These are phyloP conservation scores for Actinia tenebrosa DNA, from an alignment of 64 coral and sea anemone species.

Conservation along the genomic window DNA sequence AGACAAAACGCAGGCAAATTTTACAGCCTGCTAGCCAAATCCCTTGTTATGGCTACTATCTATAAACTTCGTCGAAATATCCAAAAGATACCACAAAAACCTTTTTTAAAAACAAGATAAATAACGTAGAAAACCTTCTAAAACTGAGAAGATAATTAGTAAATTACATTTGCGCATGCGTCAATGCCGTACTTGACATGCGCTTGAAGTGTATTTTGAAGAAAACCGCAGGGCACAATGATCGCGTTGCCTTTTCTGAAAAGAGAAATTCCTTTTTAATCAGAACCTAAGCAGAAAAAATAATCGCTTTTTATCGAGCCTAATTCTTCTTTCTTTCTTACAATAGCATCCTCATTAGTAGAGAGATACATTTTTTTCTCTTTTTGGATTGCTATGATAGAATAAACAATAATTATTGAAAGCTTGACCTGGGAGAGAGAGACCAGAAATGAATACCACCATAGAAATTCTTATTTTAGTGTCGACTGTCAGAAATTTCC, in stretches of 20 bases:
- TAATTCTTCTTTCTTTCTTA: background rate
- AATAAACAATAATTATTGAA: background rate
- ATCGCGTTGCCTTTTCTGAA: background rate
- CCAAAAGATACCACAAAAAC: slow-evolving; percentile 10
- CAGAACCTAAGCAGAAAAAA: background rate
- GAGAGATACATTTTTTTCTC: background rate
- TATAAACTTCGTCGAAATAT: background rate
- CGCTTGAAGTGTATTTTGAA: background rate
- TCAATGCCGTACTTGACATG: slow-evolving; percentile 17
- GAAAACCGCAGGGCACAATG: slow-evolving; percentile 16
- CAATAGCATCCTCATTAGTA: background rate
- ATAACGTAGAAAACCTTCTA: slow-evolving; percentile 52
- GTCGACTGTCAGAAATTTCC: background rate
- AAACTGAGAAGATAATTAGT: slow-evolving; percentile 56
- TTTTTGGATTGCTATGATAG: background rate
- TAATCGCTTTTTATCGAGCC: too few relatives aligned
- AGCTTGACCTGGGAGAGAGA: background rate
- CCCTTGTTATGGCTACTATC: slow-evolving; percentile 22
- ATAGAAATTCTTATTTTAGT: background rate
- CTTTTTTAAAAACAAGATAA: slow-evolving; percentile 33
- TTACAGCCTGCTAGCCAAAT: background rate
- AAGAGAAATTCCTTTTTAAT: background rate
- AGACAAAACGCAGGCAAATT: background rate
- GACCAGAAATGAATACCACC: background rate
- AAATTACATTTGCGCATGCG: slow-evolving; percentile 43